phyloP scores from a whole-genome alignment of 2,888 invertebrate genomes.

The Nasonia oneida region DNA sequence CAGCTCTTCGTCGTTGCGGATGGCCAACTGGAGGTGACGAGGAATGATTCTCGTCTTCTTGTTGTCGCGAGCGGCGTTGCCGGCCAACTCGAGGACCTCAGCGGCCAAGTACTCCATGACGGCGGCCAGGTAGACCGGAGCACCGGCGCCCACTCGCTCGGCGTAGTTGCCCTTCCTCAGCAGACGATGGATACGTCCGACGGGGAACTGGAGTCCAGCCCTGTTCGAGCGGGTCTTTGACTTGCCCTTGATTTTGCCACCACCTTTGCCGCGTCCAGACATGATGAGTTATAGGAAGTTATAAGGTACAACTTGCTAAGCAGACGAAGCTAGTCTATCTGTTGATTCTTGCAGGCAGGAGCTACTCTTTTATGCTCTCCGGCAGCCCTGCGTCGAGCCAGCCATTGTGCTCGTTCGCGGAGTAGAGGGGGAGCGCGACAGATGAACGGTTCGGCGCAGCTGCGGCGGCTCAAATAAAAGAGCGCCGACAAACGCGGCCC shows the following conservation, averaged over 20 bases:
- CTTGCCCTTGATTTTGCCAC: slow-evolving; percentile 67
- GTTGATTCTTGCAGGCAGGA: not conserved
- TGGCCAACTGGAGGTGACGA: slow-evolving; percentile 88
- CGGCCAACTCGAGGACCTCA: slow-evolving; percentile 85
- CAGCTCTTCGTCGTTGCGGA: slow-evolving; percentile 91
- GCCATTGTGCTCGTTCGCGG: not conserved
- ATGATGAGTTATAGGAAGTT: not conserved
- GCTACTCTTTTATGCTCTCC: not conserved
- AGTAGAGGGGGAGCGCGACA: not conserved
- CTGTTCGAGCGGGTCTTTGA: slow-evolving; percentile 79
- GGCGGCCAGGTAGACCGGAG: slow-evolving; percentile 81
- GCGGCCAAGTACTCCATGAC: slow-evolving; percentile 86
- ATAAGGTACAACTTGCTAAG: not conserved
- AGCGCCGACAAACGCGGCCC: too few species aligned
- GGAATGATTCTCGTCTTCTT: slow-evolving; percentile 85
- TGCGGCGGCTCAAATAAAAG: not conserved
- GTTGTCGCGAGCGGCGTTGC: slow-evolving; percentile 85
- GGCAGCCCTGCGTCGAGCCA: not conserved
- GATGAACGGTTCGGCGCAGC: not conserved
- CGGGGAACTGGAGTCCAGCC: slow-evolving; percentile 83
- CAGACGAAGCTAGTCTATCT: not conserved
- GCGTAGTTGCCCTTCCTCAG: slow-evolving; percentile 84
- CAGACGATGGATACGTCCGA: slow-evolving; percentile 82
- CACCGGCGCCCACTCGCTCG: slow-evolving; percentile 82
- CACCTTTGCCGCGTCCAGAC: slow-evolving; percentile 14